Percentiles rank a stretch among this genome's conserved stretches.
phyloP scores from a whole-genome alignment of 2,888 invertebrate species.

The Noctua pronuba region DNA sequence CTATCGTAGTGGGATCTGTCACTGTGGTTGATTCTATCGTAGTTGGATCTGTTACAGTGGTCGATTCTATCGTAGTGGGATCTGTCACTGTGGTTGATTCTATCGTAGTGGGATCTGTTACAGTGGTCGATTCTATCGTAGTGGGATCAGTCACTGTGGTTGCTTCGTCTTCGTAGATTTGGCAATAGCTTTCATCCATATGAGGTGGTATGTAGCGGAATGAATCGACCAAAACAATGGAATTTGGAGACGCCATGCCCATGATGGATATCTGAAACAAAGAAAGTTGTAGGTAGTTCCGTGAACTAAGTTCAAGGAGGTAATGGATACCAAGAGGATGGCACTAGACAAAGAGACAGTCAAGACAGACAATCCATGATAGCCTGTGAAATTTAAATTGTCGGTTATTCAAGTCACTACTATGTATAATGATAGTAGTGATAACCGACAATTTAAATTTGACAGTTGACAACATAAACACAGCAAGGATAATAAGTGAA shows the following conservation, averaged over 20 bases:
- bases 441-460: no score
- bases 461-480: not conserved
- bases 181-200: slow-evolving; percentile 67
- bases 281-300: slow-evolving; percentile 6
- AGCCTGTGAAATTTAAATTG: not conserved
- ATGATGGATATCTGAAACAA: slow-evolving; percentile 76
- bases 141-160: not conserved
- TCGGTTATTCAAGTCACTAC: not conserved
- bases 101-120: no score
- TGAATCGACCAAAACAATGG: slow-evolving; percentile 75
- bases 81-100: no score
- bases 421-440: no score
- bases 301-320: not conserved
- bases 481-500: not conserved
- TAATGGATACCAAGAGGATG: not conserved
- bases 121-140: no score
- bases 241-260: slow-evolving; percentile 66
- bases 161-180: slow-evolving; percentile 67
- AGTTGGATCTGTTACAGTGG: no score
- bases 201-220: slow-evolving; percentile 75
- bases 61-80: no score
- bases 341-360: not conserved
- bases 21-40: not conserved
- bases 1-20: no score
- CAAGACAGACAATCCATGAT: not conserved